A percentile compares a stretch with the other conserved stretches of the same genome.
Evolutionary conservation across 2,113 vertebrate species (phyloP).

Genomic region (Pterophyllum scalare): DNA sequence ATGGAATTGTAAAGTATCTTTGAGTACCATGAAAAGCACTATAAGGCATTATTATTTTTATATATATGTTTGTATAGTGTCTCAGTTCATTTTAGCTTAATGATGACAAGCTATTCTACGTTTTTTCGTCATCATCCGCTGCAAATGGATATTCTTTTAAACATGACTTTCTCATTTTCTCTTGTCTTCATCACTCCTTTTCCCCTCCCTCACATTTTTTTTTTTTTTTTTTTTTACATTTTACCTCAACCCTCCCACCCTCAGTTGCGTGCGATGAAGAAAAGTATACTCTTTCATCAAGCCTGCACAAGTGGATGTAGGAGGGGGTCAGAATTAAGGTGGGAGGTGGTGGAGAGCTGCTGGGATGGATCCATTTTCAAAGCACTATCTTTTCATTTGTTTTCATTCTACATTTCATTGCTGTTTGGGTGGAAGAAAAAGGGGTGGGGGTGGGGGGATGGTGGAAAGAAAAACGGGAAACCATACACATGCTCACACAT

Average conservation of each 20-base stretch:
- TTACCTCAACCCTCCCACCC: conserved; percentile 10
- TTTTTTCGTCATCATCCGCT: conserved; percentile 19
- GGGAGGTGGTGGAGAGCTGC: conserved; percentile 37
- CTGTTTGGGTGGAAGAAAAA: conserved; percentile 55
- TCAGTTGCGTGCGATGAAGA: conserved; percentile 71
- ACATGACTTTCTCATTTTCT: conserved; percentile 33
- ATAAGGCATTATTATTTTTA: too few species aligned
- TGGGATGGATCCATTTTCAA: conserved; percentile 78
- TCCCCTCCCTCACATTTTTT: conserved; percentile 2
- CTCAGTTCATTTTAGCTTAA: background rate
- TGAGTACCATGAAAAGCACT: too few species aligned
- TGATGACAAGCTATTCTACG: conserved; percentile 8
- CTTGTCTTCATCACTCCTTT: conserved; percentile 34
- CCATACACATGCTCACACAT: conserved; percentile 17
- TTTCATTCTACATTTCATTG: conserved; percentile 72
- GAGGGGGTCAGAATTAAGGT: conserved; percentile 44
- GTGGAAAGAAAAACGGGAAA: conserved; percentile 26
- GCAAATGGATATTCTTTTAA: conserved; percentile 26
- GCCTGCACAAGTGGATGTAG: conserved; percentile 69
- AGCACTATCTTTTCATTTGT: conserved; percentile 79
- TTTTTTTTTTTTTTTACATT: conserved; percentile 36
- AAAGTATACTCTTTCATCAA: conserved; percentile 75
- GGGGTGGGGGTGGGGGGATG: background rate
- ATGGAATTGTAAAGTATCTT: too few species aligned
- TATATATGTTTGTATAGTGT: too few species aligned